Evolutionary conservation across 2,888 invertebrate genomes (phyloP), one percentile per base, ranked within the genome.

Genomic region (Eupithecia subfuscata): DNA sequence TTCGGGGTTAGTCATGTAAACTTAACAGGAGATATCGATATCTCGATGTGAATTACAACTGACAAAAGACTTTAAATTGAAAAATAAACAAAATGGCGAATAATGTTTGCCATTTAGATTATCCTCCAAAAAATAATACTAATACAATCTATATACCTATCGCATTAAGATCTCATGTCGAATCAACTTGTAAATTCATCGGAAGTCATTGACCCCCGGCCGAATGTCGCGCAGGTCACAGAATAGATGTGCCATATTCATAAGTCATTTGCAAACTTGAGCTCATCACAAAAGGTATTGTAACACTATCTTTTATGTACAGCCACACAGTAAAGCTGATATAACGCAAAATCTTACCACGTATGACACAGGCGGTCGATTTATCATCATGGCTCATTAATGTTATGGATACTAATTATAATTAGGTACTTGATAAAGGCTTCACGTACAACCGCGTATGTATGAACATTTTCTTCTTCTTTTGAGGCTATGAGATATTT

Each of bases 251-350:
- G 25, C 60, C 68, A 72, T 68, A 71, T 70, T 70, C 77, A 67
- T 74, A 77, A 70, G 69, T 65, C 76, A 74, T 76, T 76, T 71
- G 71, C 71, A 72, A 74, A 74, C 68, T 65, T 68, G 70, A 70
- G 45, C 74, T 74, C 72, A 68, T 72, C 74, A 73, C 45, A 70
- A 75, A 73, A 75, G 73, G 72, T 63, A 75, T 73, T 77, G 77
- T 75, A 71, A 75, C 75, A 71, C 56, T 63, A 77, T 75, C 60
- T 43, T 14, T 64, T 16, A 22, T 34, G 60, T 60, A 77, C 73
- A 65, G 68, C 12, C 70, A 48, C 30, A 6, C 14, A 43, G 73
- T 69, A 48, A 76, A 76, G n/a, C n/a, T 45, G 30, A 7, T 43
- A 16, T 34, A 34, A 18, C 34, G 30, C 60, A 25, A 25, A 25